These are phyloP conservation scores for Fopius arisanus DNA, from an alignment of 1,140 invertebrate genomes.

Conservation along the genomic window DNA sequence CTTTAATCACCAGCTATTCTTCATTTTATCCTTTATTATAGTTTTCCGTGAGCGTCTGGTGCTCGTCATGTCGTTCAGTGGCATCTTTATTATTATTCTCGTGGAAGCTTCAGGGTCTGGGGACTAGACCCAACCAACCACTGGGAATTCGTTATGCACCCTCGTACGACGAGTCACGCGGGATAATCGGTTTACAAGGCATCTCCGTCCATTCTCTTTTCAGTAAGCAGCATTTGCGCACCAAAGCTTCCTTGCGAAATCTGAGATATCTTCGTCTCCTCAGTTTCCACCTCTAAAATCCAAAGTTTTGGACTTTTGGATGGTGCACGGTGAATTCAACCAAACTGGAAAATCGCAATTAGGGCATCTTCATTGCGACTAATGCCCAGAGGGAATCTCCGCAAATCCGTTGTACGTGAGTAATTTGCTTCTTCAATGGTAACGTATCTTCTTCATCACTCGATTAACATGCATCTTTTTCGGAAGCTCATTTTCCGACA, in stretches of 20 bases:
- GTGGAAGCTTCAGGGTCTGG: not conserved
- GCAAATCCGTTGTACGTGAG: not conserved
- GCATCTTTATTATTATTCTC: constrained; percentile 20
- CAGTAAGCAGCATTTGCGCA: not conserved
- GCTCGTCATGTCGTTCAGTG: not conserved
- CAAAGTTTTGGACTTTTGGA: constrained; percentile 11
- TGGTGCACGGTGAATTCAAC: not conserved
- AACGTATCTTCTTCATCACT: not conserved
- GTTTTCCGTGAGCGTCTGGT: not conserved
- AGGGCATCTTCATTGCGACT: not conserved
- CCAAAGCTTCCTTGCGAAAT: not conserved
- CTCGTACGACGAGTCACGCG: constrained; percentile 10
- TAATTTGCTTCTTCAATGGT: not conserved
- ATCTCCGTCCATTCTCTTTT: not conserved
- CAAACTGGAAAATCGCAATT: constrained; percentile 13
- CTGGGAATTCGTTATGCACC: constrained; percentile 9
- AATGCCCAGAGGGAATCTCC: not conserved
- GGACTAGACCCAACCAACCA: not conserved
- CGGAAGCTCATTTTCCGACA: too few relatives aligned
- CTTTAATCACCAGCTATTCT: constrained; percentile 27
- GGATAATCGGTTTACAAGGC: constrained; percentile 26
- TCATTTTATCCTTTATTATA: constrained; percentile 26
- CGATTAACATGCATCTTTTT: too few relatives aligned
- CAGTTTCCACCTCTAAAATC: not conserved
- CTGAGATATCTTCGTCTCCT: not conserved